Conservation (phyloP, 2,797 vertebrate genomes). For the Chaetodon trifasciatus region DNA sequence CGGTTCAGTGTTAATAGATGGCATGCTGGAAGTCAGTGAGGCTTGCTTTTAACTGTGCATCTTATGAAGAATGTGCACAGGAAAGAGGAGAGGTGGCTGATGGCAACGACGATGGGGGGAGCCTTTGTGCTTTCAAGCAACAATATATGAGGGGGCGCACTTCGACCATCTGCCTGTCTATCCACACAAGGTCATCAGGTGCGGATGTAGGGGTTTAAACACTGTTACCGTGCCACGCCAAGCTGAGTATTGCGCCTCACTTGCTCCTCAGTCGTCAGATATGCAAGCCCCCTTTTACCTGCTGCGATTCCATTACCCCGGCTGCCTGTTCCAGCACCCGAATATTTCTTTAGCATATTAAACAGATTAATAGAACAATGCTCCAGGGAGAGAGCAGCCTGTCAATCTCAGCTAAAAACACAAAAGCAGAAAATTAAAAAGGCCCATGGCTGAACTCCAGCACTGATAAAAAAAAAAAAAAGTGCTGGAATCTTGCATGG, state of each 20-base stretch:
- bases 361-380: slow-evolving; percentile 93
- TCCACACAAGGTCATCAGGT: slow-evolving; percentile 72
- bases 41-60: slow-evolving; percentile 40
- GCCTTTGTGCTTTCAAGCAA: slow-evolving; percentile 26
- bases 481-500: slow-evolving; percentile 77
- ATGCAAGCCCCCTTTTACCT: slow-evolving; percentile 82
- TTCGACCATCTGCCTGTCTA: slow-evolving; percentile 76
- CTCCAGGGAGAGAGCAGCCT: slow-evolving; percentile 87
- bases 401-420: slow-evolving; percentile 87
- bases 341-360: slow-evolving; percentile 91
- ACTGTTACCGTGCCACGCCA: slow-evolving; percentile 41
- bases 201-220: slow-evolving; percentile 48
- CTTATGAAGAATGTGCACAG: slow-evolving; percentile 29
- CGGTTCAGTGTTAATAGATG: slow-evolving; percentile 14
- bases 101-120: not conserved
- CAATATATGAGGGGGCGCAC: slow-evolving; percentile 29
- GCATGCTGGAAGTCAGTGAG: slow-evolving; percentile 20
- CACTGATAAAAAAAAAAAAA: slow-evolving; percentile 83
- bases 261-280: slow-evolving; percentile 80
- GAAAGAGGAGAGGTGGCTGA: not conserved
- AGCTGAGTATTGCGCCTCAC: slow-evolving; percentile 61
- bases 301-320: slow-evolving; percentile 87
- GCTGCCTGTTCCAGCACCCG: slow-evolving; percentile 83
- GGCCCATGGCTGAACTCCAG: slow-evolving; percentile 89
- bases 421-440: slow-evolving; percentile 93